Conservation (phyloP, 2,888 invertebrate species). For the Smittia aterrima region DNA sequence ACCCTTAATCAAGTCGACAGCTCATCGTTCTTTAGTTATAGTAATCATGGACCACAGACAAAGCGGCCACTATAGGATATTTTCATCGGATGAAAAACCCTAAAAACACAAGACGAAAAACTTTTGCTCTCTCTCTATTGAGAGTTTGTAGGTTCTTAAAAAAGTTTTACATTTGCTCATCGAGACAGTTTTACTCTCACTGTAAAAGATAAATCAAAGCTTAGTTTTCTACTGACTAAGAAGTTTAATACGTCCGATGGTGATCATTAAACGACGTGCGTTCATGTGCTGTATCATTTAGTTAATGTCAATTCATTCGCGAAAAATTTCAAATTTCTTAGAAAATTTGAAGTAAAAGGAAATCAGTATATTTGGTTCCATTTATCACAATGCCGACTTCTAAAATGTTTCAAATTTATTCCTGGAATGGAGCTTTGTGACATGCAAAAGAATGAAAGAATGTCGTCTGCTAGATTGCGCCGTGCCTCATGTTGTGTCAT, state of each 20-base stretch:
- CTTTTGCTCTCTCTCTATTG: neutral
- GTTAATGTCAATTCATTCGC: neutral
- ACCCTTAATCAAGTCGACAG: too few relatives aligned
- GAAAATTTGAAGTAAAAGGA: neutral
- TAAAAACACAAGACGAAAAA: neutral
- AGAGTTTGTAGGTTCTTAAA: too few relatives aligned
- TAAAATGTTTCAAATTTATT: conserved; percentile 10
- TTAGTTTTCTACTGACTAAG: neutral
- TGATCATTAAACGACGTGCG: conserved; percentile 2
- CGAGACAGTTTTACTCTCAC: too few relatives aligned
- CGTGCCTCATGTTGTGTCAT: neutral
- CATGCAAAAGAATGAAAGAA: neutral
- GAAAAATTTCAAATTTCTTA: neutral
- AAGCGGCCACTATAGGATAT: too few relatives aligned
- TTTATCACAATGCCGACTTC: neutral
- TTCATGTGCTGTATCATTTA: neutral
- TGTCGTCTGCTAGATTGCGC: conserved; percentile 8
- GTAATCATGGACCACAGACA: too few relatives aligned
- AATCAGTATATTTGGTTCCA: neutral
- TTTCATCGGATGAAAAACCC: too few relatives aligned
- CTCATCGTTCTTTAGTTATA: too few relatives aligned
- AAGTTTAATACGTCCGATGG: neutral
- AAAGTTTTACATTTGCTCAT: too few relatives aligned
- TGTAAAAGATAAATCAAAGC: conserved; percentile 7
- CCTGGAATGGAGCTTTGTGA: conserved; percentile 7